Percentiles rank a stretch among this genome's conserved stretches.
Evolutionary conservation across 2,888 invertebrate species (phyloP).

Genomic region (Ophion obscuratus): DNA sequence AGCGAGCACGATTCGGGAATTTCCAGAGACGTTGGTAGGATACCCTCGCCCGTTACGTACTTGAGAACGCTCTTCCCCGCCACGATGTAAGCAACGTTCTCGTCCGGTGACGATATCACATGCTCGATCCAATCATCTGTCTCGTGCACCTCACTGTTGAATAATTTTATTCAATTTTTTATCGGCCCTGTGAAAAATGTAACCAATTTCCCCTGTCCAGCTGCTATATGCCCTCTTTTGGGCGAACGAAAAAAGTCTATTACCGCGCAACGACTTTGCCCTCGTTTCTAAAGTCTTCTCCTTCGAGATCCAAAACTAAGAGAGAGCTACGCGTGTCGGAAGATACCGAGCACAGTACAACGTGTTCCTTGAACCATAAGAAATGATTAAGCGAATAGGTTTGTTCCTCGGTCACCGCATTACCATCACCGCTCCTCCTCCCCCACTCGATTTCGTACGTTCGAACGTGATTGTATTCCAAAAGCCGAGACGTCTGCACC

Average conservation of each 20-base stretch:
- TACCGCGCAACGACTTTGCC: constrained; percentile 73
- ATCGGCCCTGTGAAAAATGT: neutral
- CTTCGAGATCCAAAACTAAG: constrained; percentile 74
- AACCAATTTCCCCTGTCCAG: neutral
- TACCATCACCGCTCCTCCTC: neutral
- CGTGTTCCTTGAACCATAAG: constrained; percentile 85
- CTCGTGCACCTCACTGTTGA: constrained; percentile 68
- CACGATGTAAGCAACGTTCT: constrained; percentile 79
- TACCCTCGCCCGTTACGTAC: constrained; percentile 75
- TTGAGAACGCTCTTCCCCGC: constrained; percentile 81
- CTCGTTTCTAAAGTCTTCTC: constrained; percentile 61
- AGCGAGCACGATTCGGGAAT: constrained; percentile 84
- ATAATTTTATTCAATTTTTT: neutral
- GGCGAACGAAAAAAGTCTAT: constrained; percentile 5
- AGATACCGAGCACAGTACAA: constrained; percentile 83
- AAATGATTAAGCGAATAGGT: constrained; percentile 85
- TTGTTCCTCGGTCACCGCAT: constrained; percentile 47
- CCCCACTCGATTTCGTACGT: constrained; percentile 75
- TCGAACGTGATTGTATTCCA: constrained; percentile 75
- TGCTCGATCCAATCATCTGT: constrained; percentile 80
- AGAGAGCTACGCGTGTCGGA: constrained; percentile 70
- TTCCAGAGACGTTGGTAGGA: constrained; percentile 74
- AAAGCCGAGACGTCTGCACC: constrained; percentile 71
- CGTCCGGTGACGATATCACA: constrained; percentile 75
- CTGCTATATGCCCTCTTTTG: neutral